A percentile compares a stretch with the other conserved stretches of the same genome.
These are phyloP conservation scores for Sprattus sprattus DNA, from an alignment of 2,113 vertebrate genomes.

Conservation along the genomic window DNA sequence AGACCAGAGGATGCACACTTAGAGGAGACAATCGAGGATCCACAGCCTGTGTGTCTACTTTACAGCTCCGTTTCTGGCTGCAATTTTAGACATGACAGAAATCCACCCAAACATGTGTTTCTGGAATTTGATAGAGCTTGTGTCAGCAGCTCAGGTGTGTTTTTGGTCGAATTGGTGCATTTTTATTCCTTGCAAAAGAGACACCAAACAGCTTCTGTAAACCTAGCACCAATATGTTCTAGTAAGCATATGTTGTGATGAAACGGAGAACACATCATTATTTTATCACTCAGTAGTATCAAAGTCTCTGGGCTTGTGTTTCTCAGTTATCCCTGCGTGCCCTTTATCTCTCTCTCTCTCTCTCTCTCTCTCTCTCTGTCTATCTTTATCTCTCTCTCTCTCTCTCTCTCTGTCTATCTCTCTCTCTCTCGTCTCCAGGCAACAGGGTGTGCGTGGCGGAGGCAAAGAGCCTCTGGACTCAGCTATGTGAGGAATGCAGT, in stretches of 20 bases:
- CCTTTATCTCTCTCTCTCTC: constrained; percentile 54
- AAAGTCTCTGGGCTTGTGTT: constrained; percentile 29
- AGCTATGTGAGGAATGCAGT: constrained; percentile 72
- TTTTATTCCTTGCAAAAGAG: not conserved
- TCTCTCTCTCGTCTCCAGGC: constrained; percentile 57
- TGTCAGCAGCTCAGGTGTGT: not conserved
- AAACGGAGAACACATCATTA: constrained; percentile 24
- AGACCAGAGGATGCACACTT: too few species aligned
- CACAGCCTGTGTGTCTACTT: not conserved
- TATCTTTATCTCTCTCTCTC: constrained; percentile 44
- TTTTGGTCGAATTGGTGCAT: not conserved
- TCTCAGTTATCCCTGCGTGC: constrained; percentile 13
- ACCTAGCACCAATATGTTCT: not conserved
- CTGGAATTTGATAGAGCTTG: not conserved
- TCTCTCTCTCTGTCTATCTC: constrained; percentile 43
- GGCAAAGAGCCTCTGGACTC: constrained; percentile 49
- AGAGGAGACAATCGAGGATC: too few species aligned
- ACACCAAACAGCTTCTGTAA: not conserved
- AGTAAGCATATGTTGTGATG: not conserved
- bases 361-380: too few species aligned
- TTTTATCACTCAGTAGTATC: not conserved
- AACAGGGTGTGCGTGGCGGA: constrained; percentile 52
- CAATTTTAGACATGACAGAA: constrained; percentile 24
- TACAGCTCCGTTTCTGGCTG: not conserved
- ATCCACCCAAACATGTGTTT: not conserved